Base-by-base conservation (phyloP, 2,797 vertebrate species). In the Australoheros facetus region DNA sequence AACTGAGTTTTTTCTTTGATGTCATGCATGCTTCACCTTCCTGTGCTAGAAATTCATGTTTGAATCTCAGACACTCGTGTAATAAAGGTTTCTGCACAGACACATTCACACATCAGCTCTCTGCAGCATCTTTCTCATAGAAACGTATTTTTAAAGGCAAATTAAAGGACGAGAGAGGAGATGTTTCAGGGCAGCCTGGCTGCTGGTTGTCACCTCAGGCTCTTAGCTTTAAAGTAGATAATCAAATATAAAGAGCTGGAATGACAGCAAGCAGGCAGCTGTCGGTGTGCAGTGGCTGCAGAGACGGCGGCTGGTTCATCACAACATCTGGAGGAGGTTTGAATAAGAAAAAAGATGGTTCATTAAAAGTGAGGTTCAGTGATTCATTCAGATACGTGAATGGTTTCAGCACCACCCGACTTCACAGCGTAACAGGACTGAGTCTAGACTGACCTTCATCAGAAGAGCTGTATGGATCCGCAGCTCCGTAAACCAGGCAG, bases 21-120 rank as follows among this genome's bases (percentile, higher is more conserved):
- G 78, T 77, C n/a, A 0, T 51, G 82, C 87, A 88, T 85, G 89
- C 26, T 60, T 78, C 73, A 77, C 9, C 3, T 62, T 51, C 59
- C n/a, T 51, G 77, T 79, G 62, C 54, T 53, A 2, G 21, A 75
- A 58, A 70, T 21, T 54, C 0, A 30, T 32, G 57, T 75, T 80
- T 60, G 23, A 72, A n/a, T 60, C 19, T 57, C 62, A 48, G 55
- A 66, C 58, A 28, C 26, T 66, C 23, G 30, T 14, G 5, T 11
- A 72, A 79, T 58, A 84, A 59, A 77, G 32, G 59, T 59, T 72
- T 23, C 48, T n/a, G 3, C 75, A 9, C 0, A 16, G 48, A 8
- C 21, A n/a, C 62, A 53, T 1, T 51, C 56, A 39, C 71, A 56
- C 48, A 60, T 4, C 17, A 1, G 13, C 32, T 37, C 28, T 7